Evolutionary conservation across 2,797 vertebrate species (phyloP).

Genomic region (Paramormyrops hopkinsi): DNA sequence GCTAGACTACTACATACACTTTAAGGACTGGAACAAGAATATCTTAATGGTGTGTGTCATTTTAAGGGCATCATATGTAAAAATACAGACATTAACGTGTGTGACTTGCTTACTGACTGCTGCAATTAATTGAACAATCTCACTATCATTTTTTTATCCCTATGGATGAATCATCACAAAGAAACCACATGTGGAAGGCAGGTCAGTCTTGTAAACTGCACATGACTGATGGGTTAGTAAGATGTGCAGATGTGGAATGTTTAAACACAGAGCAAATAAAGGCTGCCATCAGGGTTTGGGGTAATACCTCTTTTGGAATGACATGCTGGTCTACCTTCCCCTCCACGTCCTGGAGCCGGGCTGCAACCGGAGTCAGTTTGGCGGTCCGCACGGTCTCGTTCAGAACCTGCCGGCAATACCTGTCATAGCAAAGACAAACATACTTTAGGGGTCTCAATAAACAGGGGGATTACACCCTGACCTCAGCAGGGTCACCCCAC

Average conservation of each 20-base stretch:
- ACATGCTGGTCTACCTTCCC: conserved; percentile 82
- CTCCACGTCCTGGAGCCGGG: conserved; percentile 84
- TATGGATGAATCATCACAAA: neutral
- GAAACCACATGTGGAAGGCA: neutral
- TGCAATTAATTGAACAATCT: neutral
- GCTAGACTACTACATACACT: neutral
- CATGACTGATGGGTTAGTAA: neutral
- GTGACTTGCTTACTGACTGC: neutral
- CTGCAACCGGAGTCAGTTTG: conserved; percentile 86
- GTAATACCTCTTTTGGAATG: conserved; percentile 84
- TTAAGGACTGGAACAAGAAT: neutral
- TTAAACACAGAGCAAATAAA: neutral
- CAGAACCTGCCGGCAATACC: conserved; percentile 87
- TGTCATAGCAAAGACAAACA: conserved; percentile 38
- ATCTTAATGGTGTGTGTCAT: neutral
- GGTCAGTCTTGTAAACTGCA: neutral
- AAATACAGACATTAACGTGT: neutral
- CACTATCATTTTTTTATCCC: neutral
- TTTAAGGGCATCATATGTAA: neutral
- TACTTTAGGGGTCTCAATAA: too few species aligned
- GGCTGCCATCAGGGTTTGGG: neutral
- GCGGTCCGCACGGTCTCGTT: conserved; percentile 87
- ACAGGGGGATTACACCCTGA: neutral
- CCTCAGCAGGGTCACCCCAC: neutral
- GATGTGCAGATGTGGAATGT: neutral